Evolutionary conservation across 1,140 invertebrate species (phyloP), one percentile per base, ranked within the genome.

Genomic region (Drosophila lowei): DNA sequence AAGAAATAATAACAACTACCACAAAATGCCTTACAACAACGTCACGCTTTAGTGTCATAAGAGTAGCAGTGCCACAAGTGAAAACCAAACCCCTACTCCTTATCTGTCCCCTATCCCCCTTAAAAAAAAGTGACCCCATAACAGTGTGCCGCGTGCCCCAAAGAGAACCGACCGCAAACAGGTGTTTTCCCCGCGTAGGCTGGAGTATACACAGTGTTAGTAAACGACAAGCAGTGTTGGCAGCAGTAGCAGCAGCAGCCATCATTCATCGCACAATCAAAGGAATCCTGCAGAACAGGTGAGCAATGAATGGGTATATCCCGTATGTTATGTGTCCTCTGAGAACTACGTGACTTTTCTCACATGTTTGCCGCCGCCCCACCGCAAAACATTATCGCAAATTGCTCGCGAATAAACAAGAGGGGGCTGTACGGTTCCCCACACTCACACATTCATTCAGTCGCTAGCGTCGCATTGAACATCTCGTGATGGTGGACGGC

Each of bases 31-130:
- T 86, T 86, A 83, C 47, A 56, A 81, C 49, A 86, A 78, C 83
- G 65, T 86, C 55, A 86, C 83, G 83, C 83, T 86, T 86, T 86
- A 86, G 83, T 88, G 83, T 75, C 55, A 62, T 64, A 88, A 85
- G 81, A 86, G 81, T 84, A 38, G 30, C 28, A 63, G 42, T 28
- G 43, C 25, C 50, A 7, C 44, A 42, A 58, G 46, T 48, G 46
- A 38, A 11, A 38, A 38, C 4, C 34, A 4, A 38, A 38, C 11
- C 34, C 11, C 34, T 38, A 13, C 34, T 38, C 34, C 34, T 11
- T 38, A 38, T 38, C 11, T 38, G 11, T 13, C 34, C 34, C 11
- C 11, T 13, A 13, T 3, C 4, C 11, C 34, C 34, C 11, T 34
- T 4, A 0, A 38, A 5, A 38, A 13, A 38, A 13, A 38, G 34